A percentile compares a stretch with the other conserved stretches of the same genome.
These are phyloP conservation scores for Huso huso DNA, from an alignment of 2,797 vertebrate species.

Conservation along the genomic window DNA sequence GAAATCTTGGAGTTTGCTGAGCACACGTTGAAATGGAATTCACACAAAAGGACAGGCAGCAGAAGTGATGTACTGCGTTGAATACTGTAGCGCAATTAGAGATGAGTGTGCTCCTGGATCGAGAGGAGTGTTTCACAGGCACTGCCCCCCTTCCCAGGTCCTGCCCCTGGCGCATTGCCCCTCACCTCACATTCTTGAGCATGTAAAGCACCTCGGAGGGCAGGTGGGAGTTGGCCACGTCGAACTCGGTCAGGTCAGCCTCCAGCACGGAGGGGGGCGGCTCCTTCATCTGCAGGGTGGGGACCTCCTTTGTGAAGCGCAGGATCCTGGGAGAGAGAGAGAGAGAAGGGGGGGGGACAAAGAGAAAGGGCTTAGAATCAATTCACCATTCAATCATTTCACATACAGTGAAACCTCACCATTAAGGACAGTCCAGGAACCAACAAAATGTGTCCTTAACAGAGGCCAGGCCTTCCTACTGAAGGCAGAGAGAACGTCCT, in stretches of 20 bases:
- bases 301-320: conserved; percentile 83
- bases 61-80: too few species aligned
- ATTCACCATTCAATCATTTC: background rate
- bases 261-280: conserved; percentile 81
- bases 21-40: background rate
- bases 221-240: conserved; percentile 84
- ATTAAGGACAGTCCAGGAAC: too few species aligned
- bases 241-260: conserved; percentile 83
- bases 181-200: conserved; percentile 90
- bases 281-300: conserved; percentile 81
- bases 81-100: too few species aligned
- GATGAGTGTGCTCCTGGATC: too few species aligned
- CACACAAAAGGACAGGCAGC: too few species aligned
- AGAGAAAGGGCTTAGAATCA: background rate
- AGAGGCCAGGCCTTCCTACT: background rate
- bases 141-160: too few species aligned
- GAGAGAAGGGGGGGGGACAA: background rate
- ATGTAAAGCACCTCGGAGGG: conserved; percentile 95
- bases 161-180: too few species aligned
- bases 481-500: too few species aligned
- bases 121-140: too few species aligned
- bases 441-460: too few species aligned
- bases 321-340: conserved; percentile 60
- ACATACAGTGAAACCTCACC: too few species aligned
- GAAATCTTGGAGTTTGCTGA: too few species aligned